These are phyloP conservation scores for Raillietiella orientalis DNA, from an alignment of 2,888 invertebrate species.

Conservation along the genomic window DNA sequence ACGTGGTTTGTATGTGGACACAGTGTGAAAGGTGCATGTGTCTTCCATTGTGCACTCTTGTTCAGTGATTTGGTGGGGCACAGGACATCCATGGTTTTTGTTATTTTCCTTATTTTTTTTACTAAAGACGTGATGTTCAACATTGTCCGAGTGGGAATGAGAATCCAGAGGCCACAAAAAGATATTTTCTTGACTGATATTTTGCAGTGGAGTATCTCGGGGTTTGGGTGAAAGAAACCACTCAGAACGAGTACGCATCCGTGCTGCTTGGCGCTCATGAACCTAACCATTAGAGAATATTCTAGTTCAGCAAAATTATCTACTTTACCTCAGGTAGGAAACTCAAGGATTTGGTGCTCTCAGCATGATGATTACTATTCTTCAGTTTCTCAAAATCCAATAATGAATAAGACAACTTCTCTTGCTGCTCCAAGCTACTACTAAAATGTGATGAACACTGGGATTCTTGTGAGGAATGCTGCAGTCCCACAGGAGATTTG, in stretches of 20 bases:
- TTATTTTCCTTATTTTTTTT: too few relatives aligned
- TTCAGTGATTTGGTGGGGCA: slow-evolving; percentile 10
- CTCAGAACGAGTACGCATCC: slow-evolving; percentile 86
- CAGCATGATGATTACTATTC: slow-evolving; percentile 19
- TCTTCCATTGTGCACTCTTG: slow-evolving; percentile 18
- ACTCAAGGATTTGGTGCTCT: slow-evolving; percentile 63
- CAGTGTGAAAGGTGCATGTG: slow-evolving; percentile 18
- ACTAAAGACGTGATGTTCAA: too few relatives aligned
- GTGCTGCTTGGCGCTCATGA: slow-evolving; percentile 77
- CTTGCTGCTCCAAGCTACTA: too few relatives aligned
- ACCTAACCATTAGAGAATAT: slow-evolving; percentile 22
- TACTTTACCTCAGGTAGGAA: slow-evolving; percentile 46
- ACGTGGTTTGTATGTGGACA: slow-evolving; percentile 18
- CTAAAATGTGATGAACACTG: too few relatives aligned
- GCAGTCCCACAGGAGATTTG: too few relatives aligned
- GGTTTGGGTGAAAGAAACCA: slow-evolving; percentile 57
- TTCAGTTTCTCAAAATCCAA: not conserved
- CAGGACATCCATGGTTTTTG: too few relatives aligned
- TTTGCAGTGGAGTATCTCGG: slow-evolving; percentile 6
- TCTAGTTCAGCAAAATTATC: not conserved
- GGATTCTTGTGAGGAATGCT: too few relatives aligned
- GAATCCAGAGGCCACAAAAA: too few relatives aligned
- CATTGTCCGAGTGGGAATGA: too few relatives aligned
- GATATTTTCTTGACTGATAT: too few relatives aligned
- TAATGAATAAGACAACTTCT: too few relatives aligned